Conservation (phyloP, 2,113 vertebrate genomes). For the Pygoscelis antarcticus region DNA sequence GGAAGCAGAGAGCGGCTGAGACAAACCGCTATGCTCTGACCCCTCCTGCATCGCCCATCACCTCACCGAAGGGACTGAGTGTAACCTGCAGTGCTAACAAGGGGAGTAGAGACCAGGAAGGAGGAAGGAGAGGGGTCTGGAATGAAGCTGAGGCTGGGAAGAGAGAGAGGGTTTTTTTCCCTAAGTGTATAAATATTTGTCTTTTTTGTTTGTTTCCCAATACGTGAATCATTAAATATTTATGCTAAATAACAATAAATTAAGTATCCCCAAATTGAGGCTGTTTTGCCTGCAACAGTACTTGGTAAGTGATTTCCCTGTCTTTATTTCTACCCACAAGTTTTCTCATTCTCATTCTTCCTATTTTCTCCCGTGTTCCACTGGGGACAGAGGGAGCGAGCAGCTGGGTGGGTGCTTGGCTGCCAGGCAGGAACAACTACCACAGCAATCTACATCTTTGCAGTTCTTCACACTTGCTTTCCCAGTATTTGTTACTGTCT, state of each 20-base stretch:
- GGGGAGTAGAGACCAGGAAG: not conserved
- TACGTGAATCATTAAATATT: not conserved
- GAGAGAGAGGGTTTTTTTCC: not conserved
- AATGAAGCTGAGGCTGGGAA: not conserved
- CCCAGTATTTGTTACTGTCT: not conserved
- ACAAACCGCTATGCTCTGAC: not conserved
- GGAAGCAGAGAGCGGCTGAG: not conserved
- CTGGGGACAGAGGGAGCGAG: not conserved
- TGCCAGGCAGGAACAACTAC: not conserved
- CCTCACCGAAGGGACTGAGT: not conserved
- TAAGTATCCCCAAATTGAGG: not conserved
- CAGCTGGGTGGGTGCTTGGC: not conserved
- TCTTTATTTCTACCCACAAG: not conserved
- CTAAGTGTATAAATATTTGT: not conserved
- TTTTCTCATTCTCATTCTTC: not conserved
- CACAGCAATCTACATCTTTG: not conserved
- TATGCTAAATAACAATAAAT: not conserved
- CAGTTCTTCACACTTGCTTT: not conserved
- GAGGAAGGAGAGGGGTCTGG: not conserved
- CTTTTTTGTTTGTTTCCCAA: not conserved
- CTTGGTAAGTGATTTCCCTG: not conserved
- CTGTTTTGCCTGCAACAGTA: not conserved
- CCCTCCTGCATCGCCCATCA: not conserved
- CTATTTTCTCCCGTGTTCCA: rapidly evolving
- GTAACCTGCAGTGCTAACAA: not conserved